These are phyloP conservation scores for Apantesis nais DNA, from an alignment of 2,888 invertebrate genomes.

Conservation along the genomic window DNA sequence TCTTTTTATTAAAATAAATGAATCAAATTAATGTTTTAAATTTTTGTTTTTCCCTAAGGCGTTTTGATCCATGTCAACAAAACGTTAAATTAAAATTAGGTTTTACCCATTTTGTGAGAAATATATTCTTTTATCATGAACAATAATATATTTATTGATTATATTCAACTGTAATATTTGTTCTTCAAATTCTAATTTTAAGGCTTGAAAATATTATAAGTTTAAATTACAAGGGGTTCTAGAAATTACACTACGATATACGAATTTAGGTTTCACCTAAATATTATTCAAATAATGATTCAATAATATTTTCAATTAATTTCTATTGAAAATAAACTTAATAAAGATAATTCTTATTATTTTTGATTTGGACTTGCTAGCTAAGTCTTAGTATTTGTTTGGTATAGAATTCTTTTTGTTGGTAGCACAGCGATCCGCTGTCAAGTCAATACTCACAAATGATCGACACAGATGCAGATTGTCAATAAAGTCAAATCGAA, in stretches of 20 bases:
- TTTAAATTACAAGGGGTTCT: no score
- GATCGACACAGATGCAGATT: neutral
- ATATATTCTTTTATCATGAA: no score
- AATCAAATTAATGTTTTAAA: no score
- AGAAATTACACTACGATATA: no score
- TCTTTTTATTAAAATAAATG: neutral
- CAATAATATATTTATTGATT: no score
- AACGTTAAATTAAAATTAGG: neutral
- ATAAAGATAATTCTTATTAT: no score
- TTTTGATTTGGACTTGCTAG: neutral
- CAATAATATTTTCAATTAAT: neutral
- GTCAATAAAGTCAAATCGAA: neutral
- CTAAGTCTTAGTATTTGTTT: neutral
- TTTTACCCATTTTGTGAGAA: neutral
- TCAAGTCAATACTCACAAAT: neutral
- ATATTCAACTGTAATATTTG: neutral
- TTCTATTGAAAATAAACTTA: neutral
- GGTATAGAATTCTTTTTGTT: neutral
- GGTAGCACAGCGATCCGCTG: neutral
- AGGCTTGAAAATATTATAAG: no score
- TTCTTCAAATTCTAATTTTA: neutral
- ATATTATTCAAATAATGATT: no score
- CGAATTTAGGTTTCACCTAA: no score
- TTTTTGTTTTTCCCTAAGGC: no score
- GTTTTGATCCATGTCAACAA: neutral